Conservation (phyloP, 1,140 invertebrate genomes). For the Alviniconcha marisindica region DNA sequence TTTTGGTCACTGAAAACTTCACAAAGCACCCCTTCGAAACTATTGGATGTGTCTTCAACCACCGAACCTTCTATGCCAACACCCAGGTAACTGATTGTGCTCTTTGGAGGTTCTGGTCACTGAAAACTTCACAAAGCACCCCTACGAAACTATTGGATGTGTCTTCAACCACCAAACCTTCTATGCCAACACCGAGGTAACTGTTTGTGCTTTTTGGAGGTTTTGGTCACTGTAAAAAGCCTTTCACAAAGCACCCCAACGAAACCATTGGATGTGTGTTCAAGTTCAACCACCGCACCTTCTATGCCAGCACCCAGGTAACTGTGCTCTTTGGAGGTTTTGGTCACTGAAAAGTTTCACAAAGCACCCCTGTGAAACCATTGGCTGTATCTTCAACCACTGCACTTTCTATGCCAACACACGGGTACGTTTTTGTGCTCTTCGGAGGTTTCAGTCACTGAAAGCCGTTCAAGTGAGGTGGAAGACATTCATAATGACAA, state of each 20-base stretch:
- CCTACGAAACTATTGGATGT: constrained; percentile 76
- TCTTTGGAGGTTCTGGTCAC: too few relatives aligned
- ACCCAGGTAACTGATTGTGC: too few relatives aligned
- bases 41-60: constrained; percentile 77
- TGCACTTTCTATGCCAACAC: constrained; percentile 75
- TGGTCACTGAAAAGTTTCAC: too few relatives aligned
- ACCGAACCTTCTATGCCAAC: constrained; percentile 76
- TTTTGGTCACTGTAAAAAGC: too few relatives aligned
- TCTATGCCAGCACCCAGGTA: constrained; percentile 77
- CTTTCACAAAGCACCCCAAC: constrained; percentile 74
- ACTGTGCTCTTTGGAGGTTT: too few relatives aligned
- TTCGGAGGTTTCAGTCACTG: too few relatives aligned
- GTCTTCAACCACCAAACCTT: constrained; percentile 76
- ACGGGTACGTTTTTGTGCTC: too few relatives aligned
- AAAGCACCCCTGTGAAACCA: constrained; percentile 74
- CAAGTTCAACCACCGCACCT: constrained; percentile 74
- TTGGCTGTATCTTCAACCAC: constrained; percentile 77
- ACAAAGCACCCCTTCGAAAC: constrained; percentile 75
- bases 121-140: too few relatives aligned
- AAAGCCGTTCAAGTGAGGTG: too few relatives aligned
- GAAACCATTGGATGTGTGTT: constrained; percentile 77
- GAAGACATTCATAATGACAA: too few relatives aligned
- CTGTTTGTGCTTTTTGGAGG: too few relatives aligned
- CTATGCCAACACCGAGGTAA: constrained; percentile 77
- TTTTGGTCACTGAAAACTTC: too few relatives aligned